Evolutionary conservation across 2,888 invertebrate species (phyloP).

Genomic region (Cryptocheilus praepositus): DNA sequence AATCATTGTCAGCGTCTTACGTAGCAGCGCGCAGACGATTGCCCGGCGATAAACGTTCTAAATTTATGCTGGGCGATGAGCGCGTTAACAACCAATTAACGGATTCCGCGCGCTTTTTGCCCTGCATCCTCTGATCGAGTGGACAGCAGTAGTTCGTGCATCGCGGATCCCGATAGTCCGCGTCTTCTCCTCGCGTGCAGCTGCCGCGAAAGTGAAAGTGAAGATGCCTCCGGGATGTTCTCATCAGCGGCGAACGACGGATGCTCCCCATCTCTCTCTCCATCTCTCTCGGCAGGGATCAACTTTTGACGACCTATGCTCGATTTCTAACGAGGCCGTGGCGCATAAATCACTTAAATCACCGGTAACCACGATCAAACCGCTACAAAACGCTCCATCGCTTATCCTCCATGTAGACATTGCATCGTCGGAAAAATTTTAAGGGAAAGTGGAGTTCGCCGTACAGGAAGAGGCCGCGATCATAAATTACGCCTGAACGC

Average conservation of each 20-base stretch:
- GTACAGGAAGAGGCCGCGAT: not conserved
- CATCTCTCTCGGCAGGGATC: conserved; percentile 42
- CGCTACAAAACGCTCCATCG: not conserved
- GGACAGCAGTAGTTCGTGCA: no score
- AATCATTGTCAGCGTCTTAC: no score
- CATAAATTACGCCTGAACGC: not conserved
- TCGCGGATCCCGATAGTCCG: not conserved
- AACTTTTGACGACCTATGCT: conserved; percentile 51
- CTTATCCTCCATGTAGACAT: conserved; percentile 11
- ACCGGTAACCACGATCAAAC: conserved; percentile 6
- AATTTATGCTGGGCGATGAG: no score
- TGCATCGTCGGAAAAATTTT: not conserved
- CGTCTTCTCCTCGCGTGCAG: conserved; percentile 38
- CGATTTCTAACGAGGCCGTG: conserved; percentile 49
- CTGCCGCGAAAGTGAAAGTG: conserved; percentile 56
- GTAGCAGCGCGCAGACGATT: no score
- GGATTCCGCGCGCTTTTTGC: no score
- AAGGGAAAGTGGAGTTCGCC: conserved; percentile 6
- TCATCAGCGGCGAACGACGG: conserved; percentile 42
- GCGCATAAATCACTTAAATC: conserved; percentile 49
- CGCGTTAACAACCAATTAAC: no score
- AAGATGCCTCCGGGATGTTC: conserved; percentile 56
- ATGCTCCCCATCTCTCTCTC: no score
- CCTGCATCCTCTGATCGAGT: no score
- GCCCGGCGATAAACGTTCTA: no score